These are phyloP conservation scores for Coregonus ussuriensis DNA, from an alignment of 2,797 vertebrate genomes.

Conservation along the genomic window DNA sequence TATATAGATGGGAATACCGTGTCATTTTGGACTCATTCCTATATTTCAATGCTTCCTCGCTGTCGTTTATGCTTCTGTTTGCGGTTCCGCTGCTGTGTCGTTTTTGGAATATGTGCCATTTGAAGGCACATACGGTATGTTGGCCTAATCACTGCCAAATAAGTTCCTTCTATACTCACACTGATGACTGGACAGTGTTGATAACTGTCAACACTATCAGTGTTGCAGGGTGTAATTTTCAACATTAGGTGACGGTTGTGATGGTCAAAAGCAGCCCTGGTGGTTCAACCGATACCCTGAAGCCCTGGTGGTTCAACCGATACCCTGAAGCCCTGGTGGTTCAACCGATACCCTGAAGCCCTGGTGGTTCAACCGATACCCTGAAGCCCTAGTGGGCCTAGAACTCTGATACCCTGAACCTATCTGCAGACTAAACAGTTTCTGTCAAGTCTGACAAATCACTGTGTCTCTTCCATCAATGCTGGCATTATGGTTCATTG, in stretches of 20 bases:
- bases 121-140: neutral
- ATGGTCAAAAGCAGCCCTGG: neutral
- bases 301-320: no score
- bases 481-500: slow-evolving; percentile 27
- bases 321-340: no score
- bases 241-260: neutral
- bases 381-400: neutral
- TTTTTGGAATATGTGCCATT: neutral
- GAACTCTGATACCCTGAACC: neutral
- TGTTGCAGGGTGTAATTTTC: neutral
- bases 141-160: neutral
- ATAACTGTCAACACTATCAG: neutral
- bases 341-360: no score
- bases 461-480: neutral
- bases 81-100: neutral
- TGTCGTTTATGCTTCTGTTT: neutral
- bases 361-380: neutral
- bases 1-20: no score
- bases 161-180: no score
- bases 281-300: no score
- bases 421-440: neutral
- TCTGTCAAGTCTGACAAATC: neutral
- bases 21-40: no score
- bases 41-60: neutral
- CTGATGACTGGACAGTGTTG: neutral